Percentiles rank a stretch among this genome's conserved stretches.
Evolutionary conservation across 2,113 vertebrate species (phyloP).

Genomic region (Periophthalmus modestus): DNA sequence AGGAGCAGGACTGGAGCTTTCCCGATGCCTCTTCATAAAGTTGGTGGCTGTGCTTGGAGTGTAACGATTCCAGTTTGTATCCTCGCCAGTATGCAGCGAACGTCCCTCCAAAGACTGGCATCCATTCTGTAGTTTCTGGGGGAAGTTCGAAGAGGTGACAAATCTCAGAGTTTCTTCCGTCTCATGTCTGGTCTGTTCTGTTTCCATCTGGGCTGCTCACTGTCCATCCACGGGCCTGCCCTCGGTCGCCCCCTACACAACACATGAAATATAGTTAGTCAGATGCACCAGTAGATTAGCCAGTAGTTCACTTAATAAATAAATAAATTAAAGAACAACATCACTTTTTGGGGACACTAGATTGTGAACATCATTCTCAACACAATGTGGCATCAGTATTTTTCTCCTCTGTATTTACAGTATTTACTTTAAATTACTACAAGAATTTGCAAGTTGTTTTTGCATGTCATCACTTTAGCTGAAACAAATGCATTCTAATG

Average conservation of each 20-base stretch:
- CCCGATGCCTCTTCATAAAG: slow-evolving; percentile 79
- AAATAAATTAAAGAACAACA: slow-evolving; percentile 33
- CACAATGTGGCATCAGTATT: slow-evolving; percentile 21
- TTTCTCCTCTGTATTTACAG: background rate
- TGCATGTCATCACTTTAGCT: slow-evolving; percentile 11
- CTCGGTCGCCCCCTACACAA: slow-evolving; percentile 79
- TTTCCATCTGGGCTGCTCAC: slow-evolving; percentile 98
- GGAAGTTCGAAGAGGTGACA: slow-evolving; percentile 75
- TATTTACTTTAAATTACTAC: background rate
- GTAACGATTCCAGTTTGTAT: slow-evolving; percentile 77
- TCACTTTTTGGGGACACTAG: slow-evolving; percentile 27
- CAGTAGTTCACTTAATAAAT: background rate
- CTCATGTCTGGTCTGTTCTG: slow-evolving; percentile 90
- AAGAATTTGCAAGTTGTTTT: background rate
- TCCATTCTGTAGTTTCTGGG: slow-evolving; percentile 86
- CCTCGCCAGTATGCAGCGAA: slow-evolving; percentile 81
- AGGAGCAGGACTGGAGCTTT: slow-evolving; percentile 75
- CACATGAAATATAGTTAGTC: slow-evolving; percentile 21
- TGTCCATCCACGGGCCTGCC: slow-evolving; percentile 95
- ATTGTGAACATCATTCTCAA: slow-evolving; percentile 20
- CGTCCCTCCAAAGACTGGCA: slow-evolving; percentile 76
- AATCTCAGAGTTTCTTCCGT: slow-evolving; percentile 90
- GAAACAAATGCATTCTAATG: slow-evolving; percentile 41
- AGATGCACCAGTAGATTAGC: background rate
- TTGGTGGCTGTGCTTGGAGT: slow-evolving; percentile 72